Evolutionary conservation across 1,140 invertebrate species (phyloP).

Genomic region (Caligus rogercresseyi): DNA sequence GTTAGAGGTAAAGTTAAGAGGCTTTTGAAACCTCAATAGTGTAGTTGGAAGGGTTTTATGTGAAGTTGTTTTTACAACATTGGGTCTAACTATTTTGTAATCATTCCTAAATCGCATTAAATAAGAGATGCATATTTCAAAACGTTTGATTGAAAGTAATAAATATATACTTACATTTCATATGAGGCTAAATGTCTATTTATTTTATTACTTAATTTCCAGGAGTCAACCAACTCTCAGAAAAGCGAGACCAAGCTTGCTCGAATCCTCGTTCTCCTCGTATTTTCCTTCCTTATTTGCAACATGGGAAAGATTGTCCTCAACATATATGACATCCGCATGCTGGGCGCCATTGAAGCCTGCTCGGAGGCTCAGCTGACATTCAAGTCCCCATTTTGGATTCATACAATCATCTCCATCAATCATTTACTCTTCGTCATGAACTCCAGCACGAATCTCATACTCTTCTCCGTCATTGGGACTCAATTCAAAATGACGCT

Average conservation of each 20-base stretch:
- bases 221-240: conserved; percentile 1
- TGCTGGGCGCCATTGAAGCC: background rate
- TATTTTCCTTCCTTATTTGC: conserved; percentile 13
- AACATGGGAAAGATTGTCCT: conserved; percentile 10
- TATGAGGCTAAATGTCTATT: no score
- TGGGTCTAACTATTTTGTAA: no score
- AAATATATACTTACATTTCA: no score
- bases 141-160: no score
- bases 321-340: conserved; percentile 9
- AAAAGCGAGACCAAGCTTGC: conserved; percentile 11
- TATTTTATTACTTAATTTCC: no score
- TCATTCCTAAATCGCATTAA: no score
- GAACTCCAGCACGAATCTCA: conserved; percentile 7
- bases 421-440: conserved; percentile 17
- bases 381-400: conserved; percentile 9
- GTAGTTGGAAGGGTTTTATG: no score
- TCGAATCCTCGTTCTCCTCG: conserved; percentile 5
- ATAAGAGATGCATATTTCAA: no score
- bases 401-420: background rate
- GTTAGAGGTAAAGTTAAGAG: no score
- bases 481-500: conserved; percentile 10
- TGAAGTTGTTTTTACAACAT: no score
- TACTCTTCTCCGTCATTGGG: conserved; percentile 9
- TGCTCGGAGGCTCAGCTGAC: background rate
- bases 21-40: no score